Evolutionary conservation across 1,140 invertebrate genomes (phyloP).

Genomic region (Oncopeltus fasciatus): DNA sequence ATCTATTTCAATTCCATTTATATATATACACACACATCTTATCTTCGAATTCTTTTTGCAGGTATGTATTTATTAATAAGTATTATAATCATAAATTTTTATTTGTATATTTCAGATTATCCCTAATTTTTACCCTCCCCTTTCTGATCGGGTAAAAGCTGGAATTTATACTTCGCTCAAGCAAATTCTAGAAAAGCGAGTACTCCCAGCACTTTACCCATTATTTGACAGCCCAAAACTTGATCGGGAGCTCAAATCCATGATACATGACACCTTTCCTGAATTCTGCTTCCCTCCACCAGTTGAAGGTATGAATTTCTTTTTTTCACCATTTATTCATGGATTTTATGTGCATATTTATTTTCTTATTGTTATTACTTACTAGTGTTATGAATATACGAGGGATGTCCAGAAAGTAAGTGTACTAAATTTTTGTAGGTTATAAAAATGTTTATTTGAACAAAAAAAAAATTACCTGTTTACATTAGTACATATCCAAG

Average conservation of each 20-base stretch:
- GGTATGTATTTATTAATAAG: no score
- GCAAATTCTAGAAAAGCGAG: conserved; percentile 87
- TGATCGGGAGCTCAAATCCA: conserved; percentile 70
- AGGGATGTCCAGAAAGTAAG: no score
- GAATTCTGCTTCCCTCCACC: conserved; percentile 64
- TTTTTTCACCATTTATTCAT: not conserved
- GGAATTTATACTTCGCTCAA: conserved; percentile 85
- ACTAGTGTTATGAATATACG: no score
- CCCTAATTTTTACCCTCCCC: conserved; percentile 76
- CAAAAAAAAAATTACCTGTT: no score
- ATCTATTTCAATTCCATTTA: not conserved
- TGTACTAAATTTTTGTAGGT: no score
- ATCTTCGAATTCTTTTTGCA: not conserved
- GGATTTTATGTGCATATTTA: no score
- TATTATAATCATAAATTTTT: no score
- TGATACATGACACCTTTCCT: conserved; percentile 78
- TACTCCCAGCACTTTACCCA: conserved; percentile 73
- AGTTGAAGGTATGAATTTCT: conserved; percentile 23
- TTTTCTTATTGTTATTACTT: no score
- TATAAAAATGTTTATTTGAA: no score
- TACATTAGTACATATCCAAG: no score
- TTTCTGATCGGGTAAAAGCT: conserved; percentile 67
- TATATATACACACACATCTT: not conserved
- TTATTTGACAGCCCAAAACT: conserved; percentile 87
- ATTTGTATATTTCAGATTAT: conserved; percentile 56